Percentiles rank a stretch among this genome's conserved stretches.
Evolutionary conservation across 2,113 vertebrate species (phyloP).

Genomic region (Actenoides lindsayi): DNA sequence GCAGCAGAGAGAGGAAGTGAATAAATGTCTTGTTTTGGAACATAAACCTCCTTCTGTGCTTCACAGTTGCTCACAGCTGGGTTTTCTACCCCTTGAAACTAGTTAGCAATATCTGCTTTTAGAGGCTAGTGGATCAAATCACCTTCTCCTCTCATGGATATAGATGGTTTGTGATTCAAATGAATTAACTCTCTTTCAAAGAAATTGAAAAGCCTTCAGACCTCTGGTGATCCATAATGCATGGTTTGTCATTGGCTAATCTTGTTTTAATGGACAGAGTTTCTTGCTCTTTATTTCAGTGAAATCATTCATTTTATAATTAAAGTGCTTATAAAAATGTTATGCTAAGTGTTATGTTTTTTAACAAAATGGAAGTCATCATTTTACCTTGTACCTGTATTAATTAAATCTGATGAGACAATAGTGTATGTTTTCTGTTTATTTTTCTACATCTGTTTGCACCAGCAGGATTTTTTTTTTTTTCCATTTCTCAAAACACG

Average conservation of each 20-base stretch:
- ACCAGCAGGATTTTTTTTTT: neutral
- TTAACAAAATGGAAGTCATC: neutral
- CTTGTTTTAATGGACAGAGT: neutral
- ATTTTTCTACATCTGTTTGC: neutral
- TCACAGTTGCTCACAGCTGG: neutral
- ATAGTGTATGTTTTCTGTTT: neutral
- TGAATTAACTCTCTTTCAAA: neutral
- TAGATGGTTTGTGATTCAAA: neutral
- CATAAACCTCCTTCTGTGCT: neutral
- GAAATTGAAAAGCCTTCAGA: neutral
- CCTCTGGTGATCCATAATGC: neutral
- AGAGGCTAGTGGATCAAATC: neutral
- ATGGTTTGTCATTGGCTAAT: neutral
- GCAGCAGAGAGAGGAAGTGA: neutral
- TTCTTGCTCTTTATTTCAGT: neutral
- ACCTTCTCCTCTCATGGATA: neutral
- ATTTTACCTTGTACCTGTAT: neutral
- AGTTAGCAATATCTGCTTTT: neutral
- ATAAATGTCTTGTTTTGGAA: neutral
- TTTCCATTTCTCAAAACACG: neutral
- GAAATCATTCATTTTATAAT: neutral
- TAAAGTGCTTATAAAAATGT: neutral
- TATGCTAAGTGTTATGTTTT: neutral
- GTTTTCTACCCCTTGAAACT: neutral
- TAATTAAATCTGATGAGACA: neutral